Percentiles rank a stretch among this genome's conserved stretches.
Conservation (phyloP, 2,113 vertebrate species). For the Notechis scutatus region DNA sequence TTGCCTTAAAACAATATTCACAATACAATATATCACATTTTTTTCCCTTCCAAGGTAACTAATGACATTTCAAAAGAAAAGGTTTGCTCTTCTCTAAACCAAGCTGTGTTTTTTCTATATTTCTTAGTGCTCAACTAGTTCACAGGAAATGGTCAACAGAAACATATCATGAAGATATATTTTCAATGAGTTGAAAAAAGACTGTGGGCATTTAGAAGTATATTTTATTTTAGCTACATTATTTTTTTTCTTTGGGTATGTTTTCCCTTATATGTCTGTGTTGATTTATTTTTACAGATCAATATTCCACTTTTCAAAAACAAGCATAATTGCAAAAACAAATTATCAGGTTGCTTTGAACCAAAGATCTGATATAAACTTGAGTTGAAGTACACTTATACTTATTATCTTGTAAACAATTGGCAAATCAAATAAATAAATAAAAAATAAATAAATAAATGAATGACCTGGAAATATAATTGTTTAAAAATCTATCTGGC, state of each 20-base stretch:
- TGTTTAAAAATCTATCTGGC: too few species aligned
- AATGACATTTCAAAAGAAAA: not conserved
- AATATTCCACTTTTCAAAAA: not conserved
- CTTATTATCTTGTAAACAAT: too few species aligned
- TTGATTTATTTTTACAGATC: not conserved
- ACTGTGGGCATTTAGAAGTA: not conserved
- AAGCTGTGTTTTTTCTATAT: not conserved
- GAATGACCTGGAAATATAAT: not conserved
- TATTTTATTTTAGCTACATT: not conserved
- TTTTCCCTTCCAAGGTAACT: not conserved
- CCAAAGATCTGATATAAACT: not conserved
- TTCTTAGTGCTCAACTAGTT: not conserved
- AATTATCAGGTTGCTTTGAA: not conserved
- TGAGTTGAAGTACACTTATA: too few species aligned
- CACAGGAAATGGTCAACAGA: not conserved
- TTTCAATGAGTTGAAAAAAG: not conserved
- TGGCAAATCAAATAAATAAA: too few species aligned
- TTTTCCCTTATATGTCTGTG: not conserved
- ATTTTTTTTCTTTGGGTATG: not conserved
- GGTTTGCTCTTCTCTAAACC: not conserved
- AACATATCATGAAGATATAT: not conserved
- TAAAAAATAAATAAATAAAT: too few species aligned
- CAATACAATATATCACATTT: too few species aligned
- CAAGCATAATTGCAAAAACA: not conserved
- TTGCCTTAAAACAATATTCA: not conserved